Conservation (phyloP, 1,140 invertebrate genomes). For the Neuroterus valhalla region DNA sequence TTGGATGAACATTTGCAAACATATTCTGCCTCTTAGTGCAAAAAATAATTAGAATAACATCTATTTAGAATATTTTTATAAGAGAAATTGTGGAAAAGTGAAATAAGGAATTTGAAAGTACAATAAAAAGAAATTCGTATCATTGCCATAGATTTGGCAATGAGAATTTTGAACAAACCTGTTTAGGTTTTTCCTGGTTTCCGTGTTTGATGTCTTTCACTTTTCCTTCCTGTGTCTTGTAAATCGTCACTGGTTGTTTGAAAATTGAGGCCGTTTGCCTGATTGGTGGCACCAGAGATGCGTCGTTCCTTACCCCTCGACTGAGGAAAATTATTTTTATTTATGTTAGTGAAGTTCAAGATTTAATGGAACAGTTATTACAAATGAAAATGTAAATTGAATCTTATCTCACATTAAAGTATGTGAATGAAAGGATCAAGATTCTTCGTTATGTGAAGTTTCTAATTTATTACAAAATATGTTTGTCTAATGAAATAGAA, state of each 20-base stretch:
- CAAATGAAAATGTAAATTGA: too few relatives aligned
- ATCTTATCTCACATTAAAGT: too few relatives aligned
- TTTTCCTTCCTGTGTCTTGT: conserved; percentile 91
- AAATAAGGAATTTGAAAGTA: too few relatives aligned
- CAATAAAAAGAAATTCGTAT: too few relatives aligned
- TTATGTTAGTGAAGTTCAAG: too few relatives aligned
- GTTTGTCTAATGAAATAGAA: conserved; percentile 9
- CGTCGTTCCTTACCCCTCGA: conserved; percentile 89
- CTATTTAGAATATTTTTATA: background rate
- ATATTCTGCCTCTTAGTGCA: conserved; percentile 34
- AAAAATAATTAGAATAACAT: conserved; percentile 34
- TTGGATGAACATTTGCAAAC: conserved; percentile 35
- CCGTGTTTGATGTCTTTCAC: conserved; percentile 95
- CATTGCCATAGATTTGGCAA: background rate
- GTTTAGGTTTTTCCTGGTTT: conserved; percentile 94
- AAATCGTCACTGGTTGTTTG: conserved; percentile 97
- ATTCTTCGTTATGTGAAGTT: too few relatives aligned
- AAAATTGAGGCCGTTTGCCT: conserved; percentile 98
- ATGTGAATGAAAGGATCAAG: too few relatives aligned
- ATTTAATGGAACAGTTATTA: too few relatives aligned
- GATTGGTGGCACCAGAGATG: conserved; percentile 94
- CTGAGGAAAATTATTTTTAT: conserved; percentile 66
- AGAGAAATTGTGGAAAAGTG: background rate
- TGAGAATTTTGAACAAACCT: conserved; percentile 75
- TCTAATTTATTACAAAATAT: conserved; percentile 23